Conservation (phyloP, 2,797 vertebrate species). For the Anabas testudineus region DNA sequence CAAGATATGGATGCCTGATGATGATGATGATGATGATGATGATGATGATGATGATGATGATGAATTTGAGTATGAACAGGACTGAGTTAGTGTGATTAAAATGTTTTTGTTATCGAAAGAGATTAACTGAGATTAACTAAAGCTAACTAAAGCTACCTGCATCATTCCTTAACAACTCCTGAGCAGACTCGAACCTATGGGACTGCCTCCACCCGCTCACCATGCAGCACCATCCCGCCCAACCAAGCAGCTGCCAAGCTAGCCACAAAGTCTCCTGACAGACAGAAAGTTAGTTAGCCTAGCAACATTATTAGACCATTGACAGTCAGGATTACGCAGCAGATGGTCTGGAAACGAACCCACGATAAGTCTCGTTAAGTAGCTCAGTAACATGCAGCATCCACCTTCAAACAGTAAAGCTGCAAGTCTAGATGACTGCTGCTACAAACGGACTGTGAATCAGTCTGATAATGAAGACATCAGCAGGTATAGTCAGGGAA, state of each 20-base stretch:
- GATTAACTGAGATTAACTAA: slow-evolving; percentile 61
- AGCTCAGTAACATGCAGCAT: not conserved
- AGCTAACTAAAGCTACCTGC: slow-evolving; percentile 71
- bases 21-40: slow-evolving; percentile 28
- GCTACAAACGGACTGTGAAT: too few relatives aligned
- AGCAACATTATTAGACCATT: not conserved
- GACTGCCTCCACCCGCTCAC: slow-evolving; percentile 8
- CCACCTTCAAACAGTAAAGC: not conserved
- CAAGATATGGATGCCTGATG: slow-evolving; percentile 49
- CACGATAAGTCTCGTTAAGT: not conserved
- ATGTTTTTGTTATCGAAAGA: slow-evolving; percentile 61
- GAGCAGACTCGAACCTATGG: slow-evolving; percentile 53
- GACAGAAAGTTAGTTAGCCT: not conserved
- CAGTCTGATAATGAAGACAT: not conserved
- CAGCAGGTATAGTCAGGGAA: not conserved
- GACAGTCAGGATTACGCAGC: not conserved
- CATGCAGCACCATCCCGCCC: slow-evolving; percentile 10
- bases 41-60: slow-evolving; percentile 43
- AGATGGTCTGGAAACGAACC: not conserved
- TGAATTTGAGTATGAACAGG: slow-evolving; percentile 60
- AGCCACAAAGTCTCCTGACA: slow-evolving; percentile 1
- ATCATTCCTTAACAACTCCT: slow-evolving; percentile 76
- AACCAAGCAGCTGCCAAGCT: slow-evolving; percentile 25
- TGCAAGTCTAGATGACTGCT: too few relatives aligned
- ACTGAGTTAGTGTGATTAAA: slow-evolving; percentile 59